Base-by-base conservation (phyloP, 2,113 vertebrate species). In the Panthera leo region DNA sequence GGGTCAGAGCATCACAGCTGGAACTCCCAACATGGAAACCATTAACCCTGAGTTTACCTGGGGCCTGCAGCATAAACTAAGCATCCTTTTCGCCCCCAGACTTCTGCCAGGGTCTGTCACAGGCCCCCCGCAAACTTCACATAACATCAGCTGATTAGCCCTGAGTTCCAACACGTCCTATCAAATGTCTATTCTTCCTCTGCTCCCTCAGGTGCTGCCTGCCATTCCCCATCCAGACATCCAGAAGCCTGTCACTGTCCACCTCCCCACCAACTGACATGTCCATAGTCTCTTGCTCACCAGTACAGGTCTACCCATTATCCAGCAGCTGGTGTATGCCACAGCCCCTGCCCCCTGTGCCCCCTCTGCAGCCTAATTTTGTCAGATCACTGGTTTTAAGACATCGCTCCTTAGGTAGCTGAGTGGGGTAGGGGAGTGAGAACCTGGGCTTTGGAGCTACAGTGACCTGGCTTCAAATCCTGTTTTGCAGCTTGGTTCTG, bases 31-130 rank as follows among this genome's bases (percentile, higher is more conserved):
- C 68, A 67, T 9, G n/a, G 58, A 83, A 96, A 95, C 27, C 58
- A 80, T 95, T 97, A 97, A 97, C 87, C 90, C 94, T 88, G 76
- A 18, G 36, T 45, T 85, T 85, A 85, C 68, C 75, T 67, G 68
- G 73, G 58, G 45, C 75, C 88, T 71, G 36, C 16, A 79, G 53
- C 4, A 63, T 19, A 95, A 51, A 73, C 45, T 76, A n/a, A 90
- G 63, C 18, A 65, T 63, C 89, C 53, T 87, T 76, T 93, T 67
- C 4, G 19, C 31, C 19, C 11, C 45, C 18, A 34, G 31, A 63
- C 48, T 68, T 94, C 85, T 51, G 85, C 75, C 87, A 94, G 67
- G 34, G 29, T 27, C 27, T 21, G 78, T 65, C 45, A 7, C 7
- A 76, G 92, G 31, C 67, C 80, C 75, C 51, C 39, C 15, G 5